These are phyloP conservation scores for Spicauda simplicius DNA, from an alignment of 2,888 invertebrate species.

Conservation along the genomic window DNA sequence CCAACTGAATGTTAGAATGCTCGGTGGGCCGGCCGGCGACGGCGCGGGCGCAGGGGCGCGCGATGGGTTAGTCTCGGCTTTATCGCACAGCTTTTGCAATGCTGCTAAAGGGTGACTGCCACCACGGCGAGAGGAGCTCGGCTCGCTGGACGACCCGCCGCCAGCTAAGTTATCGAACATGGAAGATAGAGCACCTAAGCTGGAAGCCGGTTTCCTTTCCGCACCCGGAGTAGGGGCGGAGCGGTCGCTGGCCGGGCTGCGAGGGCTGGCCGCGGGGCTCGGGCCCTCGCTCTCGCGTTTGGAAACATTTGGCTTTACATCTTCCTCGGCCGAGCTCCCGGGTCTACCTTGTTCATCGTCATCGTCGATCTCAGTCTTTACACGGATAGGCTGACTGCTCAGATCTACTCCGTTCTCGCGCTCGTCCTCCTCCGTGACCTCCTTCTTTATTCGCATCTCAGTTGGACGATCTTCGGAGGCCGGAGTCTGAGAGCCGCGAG, in stretches of 20 bases:
- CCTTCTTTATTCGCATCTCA: slow-evolving; percentile 85
- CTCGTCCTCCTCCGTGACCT: slow-evolving; percentile 80
- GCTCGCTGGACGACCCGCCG: slow-evolving; percentile 70
- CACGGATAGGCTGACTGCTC: slow-evolving; percentile 78
- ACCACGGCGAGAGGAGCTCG: slow-evolving; percentile 86
- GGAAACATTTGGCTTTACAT: slow-evolving; percentile 65
- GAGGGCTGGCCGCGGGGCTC: slow-evolving; percentile 86
- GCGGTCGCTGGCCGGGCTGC: slow-evolving; percentile 92
- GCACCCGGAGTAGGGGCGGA: slow-evolving; percentile 90
- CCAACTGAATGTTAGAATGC: slow-evolving; percentile 96
- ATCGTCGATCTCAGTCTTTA: slow-evolving; percentile 87
- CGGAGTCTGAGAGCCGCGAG: slow-evolving; percentile 85
- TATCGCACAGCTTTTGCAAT: slow-evolving; percentile 97
- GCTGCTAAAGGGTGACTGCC: slow-evolving; percentile 97
- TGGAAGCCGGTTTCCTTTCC: slow-evolving; percentile 86
- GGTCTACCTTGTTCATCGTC: slow-evolving; percentile 83
- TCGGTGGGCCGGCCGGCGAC: slow-evolving; percentile 89
- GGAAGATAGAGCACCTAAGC: slow-evolving; percentile 93
- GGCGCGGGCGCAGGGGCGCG: slow-evolving; percentile 80
- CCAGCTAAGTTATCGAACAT: slow-evolving; percentile 95
- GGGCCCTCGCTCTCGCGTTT: slow-evolving; percentile 85
- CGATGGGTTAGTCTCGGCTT: slow-evolving; percentile 92
- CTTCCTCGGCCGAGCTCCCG: slow-evolving; percentile 67
- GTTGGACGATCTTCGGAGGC: slow-evolving; percentile 86
- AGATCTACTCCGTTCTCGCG: slow-evolving; percentile 78